These are phyloP conservation scores for Brachionichthys hirsutus DNA, from an alignment of 2,113 vertebrate genomes.

Conservation along the genomic window DNA sequence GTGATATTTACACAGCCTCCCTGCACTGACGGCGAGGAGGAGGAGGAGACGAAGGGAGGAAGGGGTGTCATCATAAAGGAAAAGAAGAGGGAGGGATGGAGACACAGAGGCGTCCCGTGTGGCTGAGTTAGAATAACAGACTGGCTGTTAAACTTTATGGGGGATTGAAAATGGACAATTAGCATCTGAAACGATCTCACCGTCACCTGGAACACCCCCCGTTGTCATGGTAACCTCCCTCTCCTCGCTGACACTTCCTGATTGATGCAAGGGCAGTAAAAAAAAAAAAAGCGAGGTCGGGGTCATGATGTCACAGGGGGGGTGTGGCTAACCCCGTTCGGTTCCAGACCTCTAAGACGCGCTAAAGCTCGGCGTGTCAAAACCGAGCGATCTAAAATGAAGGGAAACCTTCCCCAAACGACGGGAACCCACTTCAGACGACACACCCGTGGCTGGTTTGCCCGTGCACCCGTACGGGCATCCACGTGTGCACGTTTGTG, in stretches of 20 bases:
- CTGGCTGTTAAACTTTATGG: constrained; percentile 77
- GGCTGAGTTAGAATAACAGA: constrained; percentile 75
- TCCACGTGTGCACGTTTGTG: constrained; percentile 2
- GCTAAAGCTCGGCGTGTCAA: too few species aligned
- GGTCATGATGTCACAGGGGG: too few species aligned
- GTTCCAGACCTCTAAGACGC: too few species aligned
- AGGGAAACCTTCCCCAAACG: too few species aligned
- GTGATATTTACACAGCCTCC: constrained; percentile 61
- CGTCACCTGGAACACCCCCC: constrained; percentile 68
- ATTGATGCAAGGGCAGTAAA: constrained; percentile 42
- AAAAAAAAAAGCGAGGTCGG: too few species aligned
- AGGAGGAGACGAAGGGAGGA: constrained; percentile 36
- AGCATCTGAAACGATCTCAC: constrained; percentile 70
- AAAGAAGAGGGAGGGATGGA: constrained; percentile 2
- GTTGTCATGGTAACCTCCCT: constrained; percentile 67
- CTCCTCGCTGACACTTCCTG: constrained; percentile 51
- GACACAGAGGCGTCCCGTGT: constrained; percentile 62
- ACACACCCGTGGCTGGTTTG: too few species aligned
- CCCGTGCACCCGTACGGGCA: background rate
- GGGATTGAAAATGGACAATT: constrained; percentile 79
- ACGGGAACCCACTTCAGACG: too few species aligned
- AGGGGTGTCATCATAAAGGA: constrained; percentile 48
- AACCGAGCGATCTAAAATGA: too few species aligned
- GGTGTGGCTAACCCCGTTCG: too few species aligned
- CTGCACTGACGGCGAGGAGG: constrained; percentile 29